These are phyloP conservation scores for Ceyx cyanopectus DNA, from an alignment of 2,113 vertebrate genomes.

Conservation along the genomic window DNA sequence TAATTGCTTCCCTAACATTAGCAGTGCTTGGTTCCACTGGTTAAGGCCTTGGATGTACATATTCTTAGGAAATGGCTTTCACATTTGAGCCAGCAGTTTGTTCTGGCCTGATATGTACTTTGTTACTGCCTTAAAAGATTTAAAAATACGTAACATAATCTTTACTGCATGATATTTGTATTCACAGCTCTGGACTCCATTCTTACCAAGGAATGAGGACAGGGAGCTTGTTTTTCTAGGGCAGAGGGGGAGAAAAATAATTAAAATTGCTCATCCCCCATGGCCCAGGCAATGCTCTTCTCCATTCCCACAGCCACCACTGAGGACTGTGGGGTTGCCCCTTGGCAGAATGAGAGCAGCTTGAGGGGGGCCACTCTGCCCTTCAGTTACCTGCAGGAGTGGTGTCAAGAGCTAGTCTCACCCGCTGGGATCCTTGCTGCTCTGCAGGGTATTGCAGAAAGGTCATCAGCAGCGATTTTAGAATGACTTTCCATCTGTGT, in stretches of 20 bases:
- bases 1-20: neutral
- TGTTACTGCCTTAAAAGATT: neutral
- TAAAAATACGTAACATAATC: neutral
- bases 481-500: neutral
- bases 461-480: neutral
- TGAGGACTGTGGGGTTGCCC: neutral
- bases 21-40: neutral
- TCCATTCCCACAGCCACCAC: neutral
- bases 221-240: neutral
- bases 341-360: neutral
- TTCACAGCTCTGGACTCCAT: neutral
- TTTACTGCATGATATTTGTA: neutral
- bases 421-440: neutral
- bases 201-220: neutral
- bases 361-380: neutral
- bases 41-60: neutral
- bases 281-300: neutral
- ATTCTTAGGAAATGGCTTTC: neutral
- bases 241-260: too few relatives aligned
- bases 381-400: neutral
- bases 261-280: neutral
- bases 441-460: neutral
- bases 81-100: neutral
- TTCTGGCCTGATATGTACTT: neutral
- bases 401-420: neutral